Base-by-base conservation (phyloP, 2,797 vertebrate genomes). In the Pseudotriccus pelzelni region DNA sequence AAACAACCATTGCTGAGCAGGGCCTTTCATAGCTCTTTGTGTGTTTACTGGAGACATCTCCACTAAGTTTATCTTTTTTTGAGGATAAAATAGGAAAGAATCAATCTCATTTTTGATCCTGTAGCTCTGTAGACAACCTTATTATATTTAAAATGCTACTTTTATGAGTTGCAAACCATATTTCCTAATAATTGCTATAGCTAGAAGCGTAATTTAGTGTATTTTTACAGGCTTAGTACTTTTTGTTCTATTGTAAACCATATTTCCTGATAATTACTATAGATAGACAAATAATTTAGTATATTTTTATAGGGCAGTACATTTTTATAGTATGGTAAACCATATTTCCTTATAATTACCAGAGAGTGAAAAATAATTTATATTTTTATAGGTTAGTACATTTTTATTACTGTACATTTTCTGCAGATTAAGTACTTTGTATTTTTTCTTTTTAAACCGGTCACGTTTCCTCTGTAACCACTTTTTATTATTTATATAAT, bases 401-500 rank as follows among this genome's bases (percentile, higher is more conserved):
- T 95, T 97, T 97, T 97, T 97, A 97, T 97, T 94, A 95, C 95
- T 94, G 75, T 91, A 96, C 86, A 93, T 89, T 96, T 93, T 96
- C 68, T 95, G 93, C 94, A 95, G 91, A 97, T 94, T 90, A 95
- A 97, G 89, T 96, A 84, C 81, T 85, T 82, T 92, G 84, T 80
- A 78, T 87, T 96, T 97, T 95, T 94, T 94, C 93, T 94, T 96
- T 96, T 96, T 97, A 76, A 95, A 89, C 92, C 89, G 96, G 80
- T 93, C 82, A 95, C 92, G 94, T 88, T 96, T 97, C 89, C 90
- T 94, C 49, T 84, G 63, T 90, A 97, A 96, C 73, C 80, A 95
- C 60, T 86, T 97, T 97, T 96, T 91, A 97, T 97, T 98, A 96
- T 97, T 97, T 98, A 94, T 97, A 94, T 97, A 97, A 92, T 92